Evolutionary conservation across 2,113 vertebrate species (phyloP), one percentile per base, ranked within the genome.

Genomic region (Triplophysa siluroides): DNA sequence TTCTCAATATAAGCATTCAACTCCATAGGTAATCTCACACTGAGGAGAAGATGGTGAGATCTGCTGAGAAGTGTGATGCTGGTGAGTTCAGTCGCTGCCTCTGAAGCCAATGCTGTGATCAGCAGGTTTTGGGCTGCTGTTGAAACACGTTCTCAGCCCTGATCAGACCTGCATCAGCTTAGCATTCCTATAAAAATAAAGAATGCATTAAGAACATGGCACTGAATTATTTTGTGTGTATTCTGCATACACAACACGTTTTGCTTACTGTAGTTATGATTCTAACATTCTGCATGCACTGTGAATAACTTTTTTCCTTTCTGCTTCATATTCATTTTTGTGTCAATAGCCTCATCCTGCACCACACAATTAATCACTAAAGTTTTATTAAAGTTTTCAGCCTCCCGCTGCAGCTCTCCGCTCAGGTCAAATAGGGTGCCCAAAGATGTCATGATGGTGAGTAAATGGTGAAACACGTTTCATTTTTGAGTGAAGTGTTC

Each of bases 181-280:
- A 75, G 65, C 88, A 93, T 92, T 92, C 88, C 88, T 85, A 83
- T 86, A 82, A 86, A 81, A 58, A 33, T 58, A 64, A 81, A 83
- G 83, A 80, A 86, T 89, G 87, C 69, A 81, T 82, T 4, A 52
- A 29, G 26, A 71, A 45, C 29, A 66, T 43, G 45, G 76, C 54
- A 78, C 62, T 18, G 23, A 64, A 21, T 29, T 29, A 3, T 29
- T 29, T 78, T 33, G 24, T 41, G 4, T 41, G 29, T 19, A 12
- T 47, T 23, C 14, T 45, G 3, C 43, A 47, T 47, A 50, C 43
- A 69, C n/a, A 61, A n/a, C 12, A 61, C 3, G 9, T 21, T 21
- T 8, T 61, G 2, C 19, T 43, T 1, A 69, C 8, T 19, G 66
- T 4, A 69, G 13, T 29, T 29, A 67, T 45, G 19, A 9, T 8